These are phyloP conservation scores for Hexactinellida sp. DNA, from an alignment of 37 sponge, comb jelly and placozoan species.

Conservation along the genomic window DNA sequence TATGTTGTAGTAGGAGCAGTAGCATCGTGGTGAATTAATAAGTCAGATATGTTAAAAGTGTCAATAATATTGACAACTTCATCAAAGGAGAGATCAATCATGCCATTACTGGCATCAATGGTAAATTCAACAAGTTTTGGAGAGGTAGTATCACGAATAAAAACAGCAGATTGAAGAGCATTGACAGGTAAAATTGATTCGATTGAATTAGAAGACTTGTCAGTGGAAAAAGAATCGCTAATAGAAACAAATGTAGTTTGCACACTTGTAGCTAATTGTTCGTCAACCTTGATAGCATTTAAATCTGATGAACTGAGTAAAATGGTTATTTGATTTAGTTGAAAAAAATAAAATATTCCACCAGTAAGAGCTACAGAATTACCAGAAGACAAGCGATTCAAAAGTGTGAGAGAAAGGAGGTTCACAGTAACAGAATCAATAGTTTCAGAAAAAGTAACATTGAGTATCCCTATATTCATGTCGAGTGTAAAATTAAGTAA, in stretches of 20 bases:
- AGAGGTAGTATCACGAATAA: conserved; percentile 49
- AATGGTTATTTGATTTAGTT: conserved; percentile 39
- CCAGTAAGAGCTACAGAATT: conserved; percentile 33
- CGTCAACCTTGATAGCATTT: conserved; percentile 51
- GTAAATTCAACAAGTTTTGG: conserved; percentile 34
- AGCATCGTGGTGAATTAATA: conserved; percentile 25
- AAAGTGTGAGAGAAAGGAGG: conserved; percentile 34
- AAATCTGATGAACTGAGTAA: conserved; percentile 41
- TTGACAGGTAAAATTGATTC: conserved; percentile 5
- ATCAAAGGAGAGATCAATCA: conserved; percentile 46
- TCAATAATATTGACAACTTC: conserved; percentile 44
- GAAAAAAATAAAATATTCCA: conserved; percentile 32
- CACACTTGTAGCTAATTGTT: conserved; percentile 28
- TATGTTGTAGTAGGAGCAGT: conserved; percentile 6
- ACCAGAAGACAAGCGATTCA: conserved; percentile 20
- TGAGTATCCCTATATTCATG: conserved; percentile 36
- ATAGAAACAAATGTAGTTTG: conserved; percentile 47
- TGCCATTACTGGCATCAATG: conserved; percentile 43
- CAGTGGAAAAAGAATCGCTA: conserved; percentile 25
- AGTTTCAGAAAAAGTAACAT: conserved; percentile 61
- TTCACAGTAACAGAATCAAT: conserved; percentile 33
- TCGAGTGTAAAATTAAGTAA: conserved; percentile 40
- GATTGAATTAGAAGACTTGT: conserved; percentile 46
- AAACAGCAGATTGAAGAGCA: conserved; percentile 26
- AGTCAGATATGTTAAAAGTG: conserved; percentile 25